phyloP scores from a whole-genome alignment of 2,797 vertebrate genomes.

The Cryptoprocta ferox region DNA sequence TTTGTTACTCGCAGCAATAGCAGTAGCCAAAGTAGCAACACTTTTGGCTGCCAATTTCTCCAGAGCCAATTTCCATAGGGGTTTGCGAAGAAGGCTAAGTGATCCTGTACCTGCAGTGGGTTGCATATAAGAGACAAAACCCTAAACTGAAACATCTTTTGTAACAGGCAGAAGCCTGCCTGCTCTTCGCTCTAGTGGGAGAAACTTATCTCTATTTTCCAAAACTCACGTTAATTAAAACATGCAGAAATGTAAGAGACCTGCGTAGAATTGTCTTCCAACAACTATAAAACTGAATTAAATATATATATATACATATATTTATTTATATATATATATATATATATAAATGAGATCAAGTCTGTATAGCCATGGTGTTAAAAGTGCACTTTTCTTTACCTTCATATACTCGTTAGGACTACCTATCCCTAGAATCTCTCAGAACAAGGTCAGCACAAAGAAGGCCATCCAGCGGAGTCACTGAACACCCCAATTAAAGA shows the following conservation, averaged over 20 bases:
- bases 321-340: too few species aligned
- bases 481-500: constrained; percentile 36
- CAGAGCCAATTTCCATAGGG: background rate
- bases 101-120: too few species aligned
- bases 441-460: background rate
- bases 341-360: background rate
- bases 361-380: background rate
- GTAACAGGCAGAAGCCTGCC: background rate
- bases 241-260: background rate
- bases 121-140: background rate
- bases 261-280: background rate
- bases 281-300: background rate
- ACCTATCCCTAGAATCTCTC: background rate
- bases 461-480: background rate
- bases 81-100: background rate
- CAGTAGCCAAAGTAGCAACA: background rate
- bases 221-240: background rate
- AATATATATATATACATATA: background rate
- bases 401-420: background rate
- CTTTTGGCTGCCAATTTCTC: background rate
- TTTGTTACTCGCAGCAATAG: background rate
- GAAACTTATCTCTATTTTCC: background rate
- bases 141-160: background rate
- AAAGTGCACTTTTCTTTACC: background rate
- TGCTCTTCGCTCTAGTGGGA: background rate